A percentile compares a stretch with the other conserved stretches of the same genome.
These are phyloP conservation scores for Podabrus alpinus DNA, from an alignment of 2,888 invertebrate species.

Conservation along the genomic window DNA sequence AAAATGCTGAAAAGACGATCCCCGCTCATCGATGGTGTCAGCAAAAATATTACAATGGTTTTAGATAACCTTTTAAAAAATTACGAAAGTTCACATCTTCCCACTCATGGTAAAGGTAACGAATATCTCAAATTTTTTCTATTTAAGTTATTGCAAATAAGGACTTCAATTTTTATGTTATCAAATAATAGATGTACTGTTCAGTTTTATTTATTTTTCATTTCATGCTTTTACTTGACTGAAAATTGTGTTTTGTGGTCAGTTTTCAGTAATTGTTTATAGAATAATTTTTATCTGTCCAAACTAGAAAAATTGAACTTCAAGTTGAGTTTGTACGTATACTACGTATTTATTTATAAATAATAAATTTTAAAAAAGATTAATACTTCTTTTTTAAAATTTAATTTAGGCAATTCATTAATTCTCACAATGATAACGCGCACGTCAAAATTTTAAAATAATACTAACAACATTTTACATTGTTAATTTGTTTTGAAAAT, in stretches of 20 bases:
- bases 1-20: slow-evolving; percentile 51
- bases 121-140: slow-evolving; percentile 17
- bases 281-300: not conserved
- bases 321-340: not conserved
- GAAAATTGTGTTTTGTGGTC: not conserved
- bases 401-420: not conserved
- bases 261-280: not conserved
- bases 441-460: not conserved
- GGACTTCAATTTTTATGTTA: not conserved
- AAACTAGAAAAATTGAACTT: not conserved
- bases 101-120: slow-evolving; percentile 84
- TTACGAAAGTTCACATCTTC: slow-evolving; percentile 87
- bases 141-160: slow-evolving; percentile 8
- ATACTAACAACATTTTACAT: not conserved
- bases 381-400: not conserved
- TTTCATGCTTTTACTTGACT: not conserved
- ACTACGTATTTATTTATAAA: not conserved
- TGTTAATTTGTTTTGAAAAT: not conserved
- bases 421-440: not conserved
- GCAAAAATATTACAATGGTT: slow-evolving; percentile 82
- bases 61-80: slow-evolving; percentile 86
- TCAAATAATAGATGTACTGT: not conserved
- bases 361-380: not conserved
- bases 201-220: not conserved
- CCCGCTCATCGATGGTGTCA: slow-evolving; percentile 67